Evolutionary conservation across 2,888 invertebrate genomes (phyloP).

Genomic region (Leucozona laternaria): DNA sequence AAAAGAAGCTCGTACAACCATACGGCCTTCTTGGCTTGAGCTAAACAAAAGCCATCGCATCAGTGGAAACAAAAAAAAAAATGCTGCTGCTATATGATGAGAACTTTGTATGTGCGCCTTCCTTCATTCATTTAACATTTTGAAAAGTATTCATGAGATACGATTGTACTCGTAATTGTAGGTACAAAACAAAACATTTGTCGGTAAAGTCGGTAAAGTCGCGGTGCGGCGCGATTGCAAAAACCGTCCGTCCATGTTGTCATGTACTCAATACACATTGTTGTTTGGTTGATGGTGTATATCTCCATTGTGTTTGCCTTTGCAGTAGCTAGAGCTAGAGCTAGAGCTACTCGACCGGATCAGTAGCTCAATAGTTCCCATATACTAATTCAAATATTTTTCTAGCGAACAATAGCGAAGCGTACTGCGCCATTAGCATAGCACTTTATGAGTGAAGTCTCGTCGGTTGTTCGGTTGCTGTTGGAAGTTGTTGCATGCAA

Average conservation of each 20-base stretch:
- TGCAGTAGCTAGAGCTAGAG: conserved; percentile 43
- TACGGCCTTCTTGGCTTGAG: conserved; percentile 24
- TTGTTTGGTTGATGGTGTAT: conserved; percentile 4
- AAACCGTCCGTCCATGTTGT: conserved; percentile 15
- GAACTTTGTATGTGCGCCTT: background rate
- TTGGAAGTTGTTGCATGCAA: conserved; percentile 57
- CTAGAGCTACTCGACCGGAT: conserved; percentile 66
- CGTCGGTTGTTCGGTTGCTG: conserved; percentile 8
- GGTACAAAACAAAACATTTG: conserved; percentile 11
- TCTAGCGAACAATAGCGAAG: conserved; percentile 29
- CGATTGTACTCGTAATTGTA: conserved; percentile 19
- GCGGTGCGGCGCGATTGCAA: conserved; percentile 6
- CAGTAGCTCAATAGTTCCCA: conserved; percentile 61
- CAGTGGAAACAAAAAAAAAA: no score
- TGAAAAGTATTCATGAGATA: conserved; percentile 31
- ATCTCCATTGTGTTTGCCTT: conserved; percentile 33
- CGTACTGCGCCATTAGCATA: conserved; percentile 50
- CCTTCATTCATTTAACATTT: conserved; percentile 33
- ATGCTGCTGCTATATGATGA: conserved; percentile 1
- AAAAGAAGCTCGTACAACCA: conserved; percentile 31
- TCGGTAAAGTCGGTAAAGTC: conserved; percentile 3
- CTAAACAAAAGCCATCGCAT: conserved; percentile 24
- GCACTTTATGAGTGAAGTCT: conserved; percentile 48
- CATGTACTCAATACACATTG: conserved; percentile 21
- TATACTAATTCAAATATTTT: conserved; percentile 50